Evolutionary conservation across 2,888 invertebrate species (phyloP), one percentile per base, ranked within the genome.

Genomic region (Tenthredo amoena): DNA sequence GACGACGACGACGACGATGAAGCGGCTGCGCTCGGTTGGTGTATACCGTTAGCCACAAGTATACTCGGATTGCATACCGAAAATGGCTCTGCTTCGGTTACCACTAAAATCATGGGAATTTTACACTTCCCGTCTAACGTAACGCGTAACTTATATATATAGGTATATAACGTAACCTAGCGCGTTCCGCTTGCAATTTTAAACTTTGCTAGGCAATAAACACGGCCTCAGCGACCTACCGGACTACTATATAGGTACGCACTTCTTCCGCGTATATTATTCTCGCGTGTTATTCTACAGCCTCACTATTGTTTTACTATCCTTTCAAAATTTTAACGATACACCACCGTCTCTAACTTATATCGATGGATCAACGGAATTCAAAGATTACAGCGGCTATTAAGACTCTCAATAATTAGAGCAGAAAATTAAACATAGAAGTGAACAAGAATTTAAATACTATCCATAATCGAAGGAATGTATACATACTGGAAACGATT

Each of bases 161-260:
- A 47, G 21, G 10, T 47, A 18, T 50, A 55, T 55, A n/a, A 31
- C 21, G 34, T 55, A 58, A 26, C n/a, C 26, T 79, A 62, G 40
- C 87, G 85, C 43, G 82, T 84, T 81, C 50, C 76, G 88, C 89
- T 90, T 88, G 89, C 91, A 89, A 88, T 89, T 89, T 91, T 92
- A 91, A 55, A 92, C 92, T 92, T 91, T 89, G 89, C 89, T 92
- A 91, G 86, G 91, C 90, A 91, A 91, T 91, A 92, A 92, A 92
- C 91, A 91, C 89, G 89, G 87, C 10, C 50, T 58, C 76, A 9
- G 37, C 74, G 65, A 34, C 37, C 40, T 76, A 43, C 74, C 74
- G 31, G 43, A 26, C 76, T 72, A 26, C 76, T 72, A 83, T 83
- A 77, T 74, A 26, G 50, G 68, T 83, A 55, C 68, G 65, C 72